These are phyloP conservation scores for Casuarius casuarius DNA, from an alignment of 2,113 vertebrate species.

Conservation along the genomic window DNA sequence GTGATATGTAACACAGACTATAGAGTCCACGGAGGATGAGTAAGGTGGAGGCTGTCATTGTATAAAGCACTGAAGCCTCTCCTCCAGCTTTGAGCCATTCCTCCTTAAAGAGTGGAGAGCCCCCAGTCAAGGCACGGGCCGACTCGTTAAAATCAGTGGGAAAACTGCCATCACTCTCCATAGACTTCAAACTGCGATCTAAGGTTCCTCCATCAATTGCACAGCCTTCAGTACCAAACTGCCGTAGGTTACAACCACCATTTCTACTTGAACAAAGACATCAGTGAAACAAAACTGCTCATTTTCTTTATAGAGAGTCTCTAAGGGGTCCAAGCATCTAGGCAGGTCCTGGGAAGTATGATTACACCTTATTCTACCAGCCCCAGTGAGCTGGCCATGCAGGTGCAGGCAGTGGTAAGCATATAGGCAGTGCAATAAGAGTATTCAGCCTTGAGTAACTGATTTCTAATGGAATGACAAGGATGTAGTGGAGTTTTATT, in stretches of 20 bases:
- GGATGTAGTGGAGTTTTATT: neutral
- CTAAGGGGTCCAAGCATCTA: neutral
- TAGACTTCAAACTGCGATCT: neutral
- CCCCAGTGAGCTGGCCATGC: neutral
- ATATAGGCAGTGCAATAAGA: neutral
- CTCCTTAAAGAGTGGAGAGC: neutral
- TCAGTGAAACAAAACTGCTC: neutral
- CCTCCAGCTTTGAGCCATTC: neutral
- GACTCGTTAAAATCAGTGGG: neutral
- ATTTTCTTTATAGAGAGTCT: neutral
- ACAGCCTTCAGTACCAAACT: neutral
- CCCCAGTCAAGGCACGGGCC: neutral
- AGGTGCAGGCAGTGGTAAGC: neutral
- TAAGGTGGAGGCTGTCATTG: neutral
- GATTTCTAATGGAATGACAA: neutral
- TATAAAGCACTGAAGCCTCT: neutral
- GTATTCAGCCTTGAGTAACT: neutral
- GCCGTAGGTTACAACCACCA: accelerated
- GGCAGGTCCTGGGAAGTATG: neutral
- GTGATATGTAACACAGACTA: neutral
- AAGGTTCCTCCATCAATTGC: neutral
- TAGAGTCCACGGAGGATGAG: neutral
- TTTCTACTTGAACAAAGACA: neutral
- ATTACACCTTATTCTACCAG: neutral
- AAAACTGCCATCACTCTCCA: neutral